phyloP scores from a whole-genome alignment of 2,113 vertebrate species.

The Synchiropus splendidus region DNA sequence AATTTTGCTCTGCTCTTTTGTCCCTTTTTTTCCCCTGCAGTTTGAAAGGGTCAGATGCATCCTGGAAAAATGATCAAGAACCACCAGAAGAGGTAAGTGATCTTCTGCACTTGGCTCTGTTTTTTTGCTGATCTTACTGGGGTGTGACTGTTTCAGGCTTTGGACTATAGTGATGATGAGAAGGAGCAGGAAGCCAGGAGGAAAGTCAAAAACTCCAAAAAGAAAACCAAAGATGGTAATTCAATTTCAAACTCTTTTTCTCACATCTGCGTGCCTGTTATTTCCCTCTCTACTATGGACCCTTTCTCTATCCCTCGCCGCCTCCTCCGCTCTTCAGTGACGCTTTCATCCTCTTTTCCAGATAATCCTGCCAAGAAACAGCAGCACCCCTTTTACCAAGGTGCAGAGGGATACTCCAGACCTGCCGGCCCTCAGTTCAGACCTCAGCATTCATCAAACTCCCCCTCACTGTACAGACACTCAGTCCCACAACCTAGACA shows the following conservation, averaged over 20 bases:
- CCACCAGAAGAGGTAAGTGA: constrained; percentile 77
- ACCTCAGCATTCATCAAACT: constrained; percentile 22
- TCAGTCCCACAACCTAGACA: constrained; percentile 2
- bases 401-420: constrained; percentile 6
- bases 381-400: constrained; percentile 5
- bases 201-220: constrained; percentile 62
- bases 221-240: constrained; percentile 26
- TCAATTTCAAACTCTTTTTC: neutral
- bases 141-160: constrained; percentile 58
- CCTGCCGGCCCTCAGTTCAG: constrained; percentile 13
- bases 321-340: neutral
- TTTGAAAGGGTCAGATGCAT: constrained; percentile 86
- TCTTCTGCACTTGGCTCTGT: neutral
- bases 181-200: constrained; percentile 79
- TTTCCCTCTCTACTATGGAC: neutral
- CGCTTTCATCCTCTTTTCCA: neutral
- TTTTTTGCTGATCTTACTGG: neutral
- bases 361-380: constrained; percentile 11
- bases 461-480: neutral
- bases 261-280: neutral
- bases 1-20: no score
- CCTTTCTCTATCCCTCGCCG: neutral
- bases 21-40: constrained; percentile 52
- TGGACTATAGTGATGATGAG: constrained; percentile 96
- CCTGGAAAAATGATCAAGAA: constrained; percentile 94